phyloP scores from a whole-genome alignment of 2,797 vertebrate species.

The Champsocephalus esox region DNA sequence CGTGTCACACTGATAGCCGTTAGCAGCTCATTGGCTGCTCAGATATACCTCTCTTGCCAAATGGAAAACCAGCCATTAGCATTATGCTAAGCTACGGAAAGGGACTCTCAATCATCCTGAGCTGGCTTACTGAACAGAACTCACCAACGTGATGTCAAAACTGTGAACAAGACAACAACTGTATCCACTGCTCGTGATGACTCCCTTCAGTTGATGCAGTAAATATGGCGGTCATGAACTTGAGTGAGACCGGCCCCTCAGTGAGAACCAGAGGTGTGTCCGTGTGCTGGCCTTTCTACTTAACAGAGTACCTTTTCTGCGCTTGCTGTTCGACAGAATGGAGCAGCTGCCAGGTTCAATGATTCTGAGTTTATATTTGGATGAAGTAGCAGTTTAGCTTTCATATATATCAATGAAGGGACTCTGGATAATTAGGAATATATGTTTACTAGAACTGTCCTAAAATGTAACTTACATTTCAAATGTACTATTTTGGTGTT shows the following conservation, averaged over 20 bases:
- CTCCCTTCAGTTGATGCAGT: background rate
- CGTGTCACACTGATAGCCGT: background rate
- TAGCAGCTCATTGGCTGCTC: background rate
- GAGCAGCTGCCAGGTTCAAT: background rate
- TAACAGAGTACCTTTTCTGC: background rate
- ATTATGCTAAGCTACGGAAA: background rate
- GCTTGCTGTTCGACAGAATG: background rate
- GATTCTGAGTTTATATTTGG: background rate
- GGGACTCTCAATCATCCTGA: background rate
- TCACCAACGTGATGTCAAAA: background rate
- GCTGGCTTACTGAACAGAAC: background rate
- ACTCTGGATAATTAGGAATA: conserved; percentile 3
- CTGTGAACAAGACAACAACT: background rate
- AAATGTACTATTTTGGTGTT: too few species aligned
- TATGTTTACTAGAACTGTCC: background rate
- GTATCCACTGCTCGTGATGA: background rate
- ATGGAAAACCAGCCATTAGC: too few species aligned
- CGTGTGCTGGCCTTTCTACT: background rate
- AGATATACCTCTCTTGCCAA: too few species aligned
- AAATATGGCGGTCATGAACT: background rate
- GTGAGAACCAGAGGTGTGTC: background rate
- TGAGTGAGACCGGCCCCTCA: conserved; percentile 15
- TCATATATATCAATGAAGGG: background rate
- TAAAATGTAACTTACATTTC: too few species aligned
- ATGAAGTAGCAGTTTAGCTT: background rate